phyloP scores from a whole-genome alignment of 2,113 vertebrate species.

The Salvelinus alpinus region DNA sequence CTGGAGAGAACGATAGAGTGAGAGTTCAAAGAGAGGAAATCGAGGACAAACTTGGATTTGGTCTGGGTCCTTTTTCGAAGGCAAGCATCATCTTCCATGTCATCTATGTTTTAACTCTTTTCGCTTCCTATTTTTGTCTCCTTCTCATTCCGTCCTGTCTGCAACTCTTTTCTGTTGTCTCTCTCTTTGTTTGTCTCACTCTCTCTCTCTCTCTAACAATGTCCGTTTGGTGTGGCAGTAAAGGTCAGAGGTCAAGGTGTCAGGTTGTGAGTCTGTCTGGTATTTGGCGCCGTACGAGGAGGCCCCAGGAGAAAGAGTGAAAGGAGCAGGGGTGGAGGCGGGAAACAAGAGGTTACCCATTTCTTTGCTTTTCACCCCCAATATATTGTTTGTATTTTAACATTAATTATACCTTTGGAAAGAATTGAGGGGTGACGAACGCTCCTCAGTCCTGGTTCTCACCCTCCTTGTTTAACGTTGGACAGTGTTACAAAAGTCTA shows the following conservation, averaged over 20 bases:
- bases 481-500: background rate
- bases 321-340: background rate
- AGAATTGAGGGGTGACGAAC: background rate
- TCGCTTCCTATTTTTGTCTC: background rate
- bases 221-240: slow-evolving; percentile 45
- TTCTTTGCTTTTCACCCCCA: too few relatives aligned
- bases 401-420: too few relatives aligned
- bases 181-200: slow-evolving; percentile 9
- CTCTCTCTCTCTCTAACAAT: slow-evolving; percentile 48
- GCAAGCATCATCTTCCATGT: background rate
- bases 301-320: background rate
- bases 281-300: slow-evolving; percentile 65
- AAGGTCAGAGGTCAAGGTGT: slow-evolving; percentile 69
- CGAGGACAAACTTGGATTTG: slow-evolving; percentile 28
- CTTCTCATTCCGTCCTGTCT: background rate
- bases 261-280: slow-evolving; percentile 70
- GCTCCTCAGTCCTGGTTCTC: background rate
- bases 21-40: slow-evolving; percentile 17
- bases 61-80: slow-evolving; percentile 1
- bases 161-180: background rate
- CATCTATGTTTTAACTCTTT: background rate
- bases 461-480: background rate
- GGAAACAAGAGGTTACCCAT: background rate
- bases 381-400: too few relatives aligned
- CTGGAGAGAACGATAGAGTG: slow-evolving; percentile 10